These are phyloP conservation scores for Alexandromys fortis DNA, from an alignment of 2,113 vertebrate species.

Conservation along the genomic window DNA sequence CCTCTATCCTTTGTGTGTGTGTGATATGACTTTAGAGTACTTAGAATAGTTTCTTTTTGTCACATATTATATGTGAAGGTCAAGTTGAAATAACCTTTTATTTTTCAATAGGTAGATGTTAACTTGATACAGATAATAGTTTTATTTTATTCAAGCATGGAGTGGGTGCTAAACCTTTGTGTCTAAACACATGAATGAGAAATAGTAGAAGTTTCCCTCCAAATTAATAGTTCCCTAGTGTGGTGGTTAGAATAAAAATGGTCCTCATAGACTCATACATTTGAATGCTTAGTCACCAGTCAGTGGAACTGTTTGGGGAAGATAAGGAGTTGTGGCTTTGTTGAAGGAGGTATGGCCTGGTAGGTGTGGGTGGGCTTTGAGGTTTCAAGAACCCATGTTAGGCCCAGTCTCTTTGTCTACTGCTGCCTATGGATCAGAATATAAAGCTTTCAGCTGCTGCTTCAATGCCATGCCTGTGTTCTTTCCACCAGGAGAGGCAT, in stretches of 20 bases:
- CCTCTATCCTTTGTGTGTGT: neutral
- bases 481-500: neutral
- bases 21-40: neutral
- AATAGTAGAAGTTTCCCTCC: neutral
- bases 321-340: neutral
- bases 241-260: neutral
- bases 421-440: too few species aligned
- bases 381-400: neutral
- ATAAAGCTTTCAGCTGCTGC: too few species aligned
- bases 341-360: neutral
- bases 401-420: neutral
- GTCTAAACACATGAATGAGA: neutral
- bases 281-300: neutral
- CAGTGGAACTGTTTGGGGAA: neutral
- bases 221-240: neutral
- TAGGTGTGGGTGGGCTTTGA: neutral
- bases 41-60: neutral
- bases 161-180: neutral
- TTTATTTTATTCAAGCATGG: constrained; percentile 38
- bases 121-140: neutral
- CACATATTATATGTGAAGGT: constrained; percentile 26
- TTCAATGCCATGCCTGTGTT: neutral
- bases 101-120: neutral
- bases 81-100: constrained; percentile 1
- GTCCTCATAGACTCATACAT: neutral